Evolutionary conservation across 2,888 invertebrate genomes (phyloP).

Genomic region (Spodoptera exigua): DNA sequence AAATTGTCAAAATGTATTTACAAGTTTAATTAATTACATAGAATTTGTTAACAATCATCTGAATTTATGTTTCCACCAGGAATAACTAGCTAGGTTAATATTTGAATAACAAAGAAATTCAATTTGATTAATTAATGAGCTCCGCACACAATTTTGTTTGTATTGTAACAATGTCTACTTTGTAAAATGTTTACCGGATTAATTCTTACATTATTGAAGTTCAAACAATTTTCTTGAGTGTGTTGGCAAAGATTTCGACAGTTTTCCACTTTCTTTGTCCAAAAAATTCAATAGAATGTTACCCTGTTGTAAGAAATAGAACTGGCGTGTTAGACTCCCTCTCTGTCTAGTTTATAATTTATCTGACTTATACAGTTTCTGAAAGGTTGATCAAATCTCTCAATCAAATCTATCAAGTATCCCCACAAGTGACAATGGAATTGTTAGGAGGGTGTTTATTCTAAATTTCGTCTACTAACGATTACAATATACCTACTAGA

Average conservation of each 20-base stretch:
- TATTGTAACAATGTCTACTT: slow-evolving; percentile 25
- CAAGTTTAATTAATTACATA: slow-evolving; percentile 46
- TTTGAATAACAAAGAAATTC: slow-evolving; percentile 53
- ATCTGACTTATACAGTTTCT: too few relatives aligned
- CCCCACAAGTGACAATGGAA: too few relatives aligned
- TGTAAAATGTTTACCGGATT: slow-evolving; percentile 35
- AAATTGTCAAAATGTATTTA: slow-evolving; percentile 19
- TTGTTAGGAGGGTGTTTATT: too few relatives aligned
- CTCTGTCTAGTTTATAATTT: too few relatives aligned
- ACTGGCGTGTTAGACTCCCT: too few relatives aligned
- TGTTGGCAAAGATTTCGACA: neutral
- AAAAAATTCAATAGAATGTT: too few relatives aligned
- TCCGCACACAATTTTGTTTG: slow-evolving; percentile 20
- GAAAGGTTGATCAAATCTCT: too few relatives aligned
- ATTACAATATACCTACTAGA: too few relatives aligned
- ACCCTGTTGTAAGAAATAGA: too few relatives aligned
- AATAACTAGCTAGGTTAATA: slow-evolving; percentile 48
- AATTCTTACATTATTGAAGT: slow-evolving; percentile 18
- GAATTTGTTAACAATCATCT: slow-evolving; percentile 44
- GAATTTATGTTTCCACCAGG: slow-evolving; percentile 53
- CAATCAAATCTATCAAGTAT: too few relatives aligned
- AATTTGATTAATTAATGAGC: slow-evolving; percentile 55
- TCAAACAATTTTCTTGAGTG: slow-evolving; percentile 4
- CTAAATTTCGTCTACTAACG: too few relatives aligned
- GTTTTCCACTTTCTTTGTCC: neutral